phyloP scores from a whole-genome alignment of 1,140 invertebrate species.

The Cydia fagiglandana region DNA sequence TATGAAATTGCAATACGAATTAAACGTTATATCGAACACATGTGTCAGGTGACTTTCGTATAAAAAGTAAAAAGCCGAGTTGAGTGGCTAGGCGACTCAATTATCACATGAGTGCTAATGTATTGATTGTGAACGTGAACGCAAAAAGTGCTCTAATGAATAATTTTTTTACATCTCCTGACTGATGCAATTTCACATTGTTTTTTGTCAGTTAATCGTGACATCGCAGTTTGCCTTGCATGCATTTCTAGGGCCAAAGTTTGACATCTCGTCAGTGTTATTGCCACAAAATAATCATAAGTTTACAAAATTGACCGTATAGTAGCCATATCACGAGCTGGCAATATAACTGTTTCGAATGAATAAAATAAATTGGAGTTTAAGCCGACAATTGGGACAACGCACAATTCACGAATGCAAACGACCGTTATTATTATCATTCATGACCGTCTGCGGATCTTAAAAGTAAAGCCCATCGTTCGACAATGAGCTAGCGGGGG shows the following conservation, averaged over 20 bases:
- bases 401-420: background rate
- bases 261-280: background rate
- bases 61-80: background rate
- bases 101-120: conserved; percentile 6
- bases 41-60: background rate
- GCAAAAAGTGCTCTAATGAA: background rate
- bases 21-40: background rate
- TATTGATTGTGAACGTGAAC: background rate
- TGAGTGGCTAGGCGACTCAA: background rate
- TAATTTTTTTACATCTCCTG: background rate
- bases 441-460: conserved; percentile 32
- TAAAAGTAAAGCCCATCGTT: conserved; percentile 52
- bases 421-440: conserved; percentile 30
- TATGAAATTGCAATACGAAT: conserved; percentile 16
- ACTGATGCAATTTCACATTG: background rate
- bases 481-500: conserved; percentile 58
- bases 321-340: too few species aligned
- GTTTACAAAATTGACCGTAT: background rate
- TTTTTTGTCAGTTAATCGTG: background rate
- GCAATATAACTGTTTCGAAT: background rate
- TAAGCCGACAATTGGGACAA: conserved; percentile 11
- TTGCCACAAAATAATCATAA: background rate
- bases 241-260: background rate
- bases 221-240: background rate
- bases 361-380: background rate